Evolutionary conservation across 1,140 invertebrate species (phyloP).

Genomic region (Drosophila seguyi): DNA sequence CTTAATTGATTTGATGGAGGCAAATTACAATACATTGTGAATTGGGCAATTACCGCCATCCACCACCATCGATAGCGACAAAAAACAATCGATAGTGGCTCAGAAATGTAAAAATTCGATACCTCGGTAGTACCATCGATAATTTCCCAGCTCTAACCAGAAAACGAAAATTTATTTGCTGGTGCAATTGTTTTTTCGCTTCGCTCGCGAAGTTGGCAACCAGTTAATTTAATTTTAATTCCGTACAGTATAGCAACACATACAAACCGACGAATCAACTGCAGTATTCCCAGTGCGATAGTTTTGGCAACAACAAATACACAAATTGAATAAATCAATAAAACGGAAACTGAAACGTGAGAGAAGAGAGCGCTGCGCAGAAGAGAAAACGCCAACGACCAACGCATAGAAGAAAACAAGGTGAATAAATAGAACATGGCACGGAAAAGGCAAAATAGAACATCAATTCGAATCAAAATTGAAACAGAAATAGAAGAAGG

Average conservation of each 20-base stretch:
- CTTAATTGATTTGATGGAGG: too few species aligned
- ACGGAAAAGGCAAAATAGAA: conserved; percentile 34
- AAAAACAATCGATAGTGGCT: too few species aligned
- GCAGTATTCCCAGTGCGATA: conserved; percentile 62
- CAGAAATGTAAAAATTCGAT: too few species aligned
- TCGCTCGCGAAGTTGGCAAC: conserved; percentile 31
- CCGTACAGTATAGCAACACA: conserved; percentile 10
- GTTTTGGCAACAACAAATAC: conserved; percentile 52
- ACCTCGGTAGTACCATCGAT: too few species aligned
- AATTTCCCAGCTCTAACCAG: not conserved
- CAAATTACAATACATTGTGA: too few species aligned
- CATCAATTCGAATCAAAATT: conserved; percentile 54
- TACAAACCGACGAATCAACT: not conserved
- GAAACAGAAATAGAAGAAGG: conserved; percentile 45
- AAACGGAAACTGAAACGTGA: conserved; percentile 40
- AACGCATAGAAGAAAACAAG: conserved; percentile 71
- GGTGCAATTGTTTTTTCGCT: conserved; percentile 55
- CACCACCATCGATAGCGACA: too few species aligned
- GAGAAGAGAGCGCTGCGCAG: conserved; percentile 76
- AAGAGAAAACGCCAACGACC: conserved; percentile 67
- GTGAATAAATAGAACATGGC: conserved; percentile 74
- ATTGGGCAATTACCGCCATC: too few species aligned
- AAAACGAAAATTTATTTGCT: conserved; percentile 37
- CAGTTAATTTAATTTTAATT: conserved; percentile 31
- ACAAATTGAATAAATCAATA: conserved; percentile 70